Evolutionary conservation across 2,888 invertebrate species (phyloP).

Genomic region (Argyresthia goedartella): DNA sequence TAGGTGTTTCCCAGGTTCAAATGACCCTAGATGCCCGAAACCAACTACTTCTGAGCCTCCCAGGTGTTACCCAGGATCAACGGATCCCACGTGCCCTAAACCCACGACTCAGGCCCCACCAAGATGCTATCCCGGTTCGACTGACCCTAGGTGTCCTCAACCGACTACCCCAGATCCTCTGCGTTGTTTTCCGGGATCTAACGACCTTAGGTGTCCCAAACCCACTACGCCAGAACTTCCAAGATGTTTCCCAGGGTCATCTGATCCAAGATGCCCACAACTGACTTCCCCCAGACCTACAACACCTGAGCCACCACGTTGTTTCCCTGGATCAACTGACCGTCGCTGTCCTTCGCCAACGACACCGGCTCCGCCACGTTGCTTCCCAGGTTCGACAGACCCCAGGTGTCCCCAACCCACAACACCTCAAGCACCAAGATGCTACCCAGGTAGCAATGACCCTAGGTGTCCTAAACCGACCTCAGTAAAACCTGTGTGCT

Average conservation of each 20-base stretch:
- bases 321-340: conserved; percentile 19
- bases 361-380: conserved; percentile 18
- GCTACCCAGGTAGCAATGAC: conserved; percentile 21
- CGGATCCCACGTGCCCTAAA: conserved; percentile 36
- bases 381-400: conserved; percentile 26
- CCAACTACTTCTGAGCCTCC: conserved; percentile 27
- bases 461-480: conserved; percentile 30
- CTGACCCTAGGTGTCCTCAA: conserved; percentile 21
- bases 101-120: conserved; percentile 19
- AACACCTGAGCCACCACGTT: conserved; percentile 14
- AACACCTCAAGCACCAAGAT: conserved; percentile 17
- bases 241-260: conserved; percentile 25
- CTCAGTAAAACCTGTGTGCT: conserved; percentile 21
- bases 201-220: conserved; percentile 12
- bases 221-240: conserved; percentile 16
- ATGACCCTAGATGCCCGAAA: conserved; percentile 26
- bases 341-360: conserved; percentile 29
- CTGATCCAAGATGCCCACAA: conserved; percentile 17
- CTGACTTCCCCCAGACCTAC: no score
- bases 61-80: conserved; percentile 31
- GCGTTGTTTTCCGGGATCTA: conserved; percentile 18
- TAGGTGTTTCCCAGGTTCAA: conserved; percentile 29
- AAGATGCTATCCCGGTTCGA: conserved; percentile 19
- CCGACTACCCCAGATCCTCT: conserved; percentile 16
- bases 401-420: conserved; percentile 27